These are phyloP conservation scores for Ethmia dodecea DNA, from an alignment of 2,888 invertebrate genomes.

Conservation along the genomic window DNA sequence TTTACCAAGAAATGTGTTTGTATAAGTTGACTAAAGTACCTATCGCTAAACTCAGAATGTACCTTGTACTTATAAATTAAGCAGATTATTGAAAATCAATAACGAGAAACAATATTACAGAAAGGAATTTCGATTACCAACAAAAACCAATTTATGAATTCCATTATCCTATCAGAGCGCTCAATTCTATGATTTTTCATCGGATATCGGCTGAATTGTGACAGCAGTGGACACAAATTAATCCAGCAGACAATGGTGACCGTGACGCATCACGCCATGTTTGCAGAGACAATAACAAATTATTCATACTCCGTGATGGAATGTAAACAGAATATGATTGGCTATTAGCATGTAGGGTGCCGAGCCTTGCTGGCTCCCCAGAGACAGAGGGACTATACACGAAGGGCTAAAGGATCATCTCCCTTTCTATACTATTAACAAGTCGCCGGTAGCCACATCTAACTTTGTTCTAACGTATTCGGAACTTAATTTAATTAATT, in stretches of 20 bases:
- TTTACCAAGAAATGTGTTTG: too few relatives aligned
- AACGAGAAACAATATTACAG: too few relatives aligned
- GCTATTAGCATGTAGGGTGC: constrained; percentile 70
- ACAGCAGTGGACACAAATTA: constrained; percentile 55
- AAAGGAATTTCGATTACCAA: too few relatives aligned
- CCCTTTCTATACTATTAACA: constrained; percentile 58
- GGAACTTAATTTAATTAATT: constrained; percentile 75
- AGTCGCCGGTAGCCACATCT: constrained; percentile 57
- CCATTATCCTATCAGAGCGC: constrained; percentile 45
- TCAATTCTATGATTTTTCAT: constrained; percentile 59
- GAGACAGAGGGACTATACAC: constrained; percentile 38
- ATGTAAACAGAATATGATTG: constrained; percentile 78
- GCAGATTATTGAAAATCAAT: too few relatives aligned
- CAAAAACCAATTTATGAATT: constrained; percentile 54
- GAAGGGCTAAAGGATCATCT: constrained; percentile 52
- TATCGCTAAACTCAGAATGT: too few relatives aligned
- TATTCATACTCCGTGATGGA: constrained; percentile 75
- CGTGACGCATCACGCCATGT: constrained; percentile 56
- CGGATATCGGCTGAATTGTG: constrained; percentile 42
- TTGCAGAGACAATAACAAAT: constrained; percentile 74
- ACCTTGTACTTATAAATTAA: too few relatives aligned
- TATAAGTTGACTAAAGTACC: too few relatives aligned
- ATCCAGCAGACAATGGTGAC: constrained; percentile 66
- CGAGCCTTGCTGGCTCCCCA: constrained; percentile 37
- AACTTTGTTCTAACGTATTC: constrained; percentile 71